Evolutionary conservation across 2,888 invertebrate genomes (phyloP).

Genomic region (Xylota segnis): DNA sequence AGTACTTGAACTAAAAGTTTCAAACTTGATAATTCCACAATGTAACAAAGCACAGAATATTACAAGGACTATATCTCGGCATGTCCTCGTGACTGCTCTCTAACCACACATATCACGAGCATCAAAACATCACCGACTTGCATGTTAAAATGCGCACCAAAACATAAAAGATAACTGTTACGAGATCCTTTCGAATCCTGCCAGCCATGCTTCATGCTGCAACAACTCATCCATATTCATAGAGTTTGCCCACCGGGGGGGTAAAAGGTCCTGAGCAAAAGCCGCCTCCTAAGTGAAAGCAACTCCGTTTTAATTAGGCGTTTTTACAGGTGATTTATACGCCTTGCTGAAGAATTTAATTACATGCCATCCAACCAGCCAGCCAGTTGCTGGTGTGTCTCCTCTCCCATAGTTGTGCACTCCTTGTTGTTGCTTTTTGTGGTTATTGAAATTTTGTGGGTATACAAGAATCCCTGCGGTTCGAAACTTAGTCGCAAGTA

Average conservation of each 20-base stretch:
- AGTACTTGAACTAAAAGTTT: slow-evolving; percentile 13
- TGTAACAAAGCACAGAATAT: neutral
- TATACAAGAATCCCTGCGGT: slow-evolving; percentile 39
- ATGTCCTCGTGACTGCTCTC: slow-evolving; percentile 3
- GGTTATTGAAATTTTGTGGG: slow-evolving; percentile 74
- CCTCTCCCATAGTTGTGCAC: slow-evolving; percentile 21
- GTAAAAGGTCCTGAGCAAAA: slow-evolving; percentile 29
- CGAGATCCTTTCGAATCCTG: slow-evolving; percentile 35
- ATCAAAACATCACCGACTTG: slow-evolving; percentile 45
- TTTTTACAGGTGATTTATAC: slow-evolving; percentile 74
- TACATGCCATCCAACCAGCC: slow-evolving; percentile 48
- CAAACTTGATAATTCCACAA: neutral
- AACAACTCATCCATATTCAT: slow-evolving; percentile 72
- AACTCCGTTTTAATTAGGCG: slow-evolving; percentile 69
- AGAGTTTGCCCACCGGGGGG: slow-evolving; percentile 6
- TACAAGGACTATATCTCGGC: neutral
- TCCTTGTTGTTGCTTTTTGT: slow-evolving; percentile 51
- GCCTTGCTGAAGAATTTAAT: slow-evolving; percentile 73
- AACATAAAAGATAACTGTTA: slow-evolving; percentile 39
- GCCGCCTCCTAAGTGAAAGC: slow-evolving; percentile 55
- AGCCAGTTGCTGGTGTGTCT: neutral
- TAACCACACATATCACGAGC: slow-evolving; percentile 25
- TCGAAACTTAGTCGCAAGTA: slow-evolving; percentile 44
- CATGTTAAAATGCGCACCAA: slow-evolving; percentile 42
- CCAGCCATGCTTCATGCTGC: slow-evolving; percentile 41